Conservation (phyloP, 2,113 vertebrate species). For the Excalfactoria chinensis region DNA sequence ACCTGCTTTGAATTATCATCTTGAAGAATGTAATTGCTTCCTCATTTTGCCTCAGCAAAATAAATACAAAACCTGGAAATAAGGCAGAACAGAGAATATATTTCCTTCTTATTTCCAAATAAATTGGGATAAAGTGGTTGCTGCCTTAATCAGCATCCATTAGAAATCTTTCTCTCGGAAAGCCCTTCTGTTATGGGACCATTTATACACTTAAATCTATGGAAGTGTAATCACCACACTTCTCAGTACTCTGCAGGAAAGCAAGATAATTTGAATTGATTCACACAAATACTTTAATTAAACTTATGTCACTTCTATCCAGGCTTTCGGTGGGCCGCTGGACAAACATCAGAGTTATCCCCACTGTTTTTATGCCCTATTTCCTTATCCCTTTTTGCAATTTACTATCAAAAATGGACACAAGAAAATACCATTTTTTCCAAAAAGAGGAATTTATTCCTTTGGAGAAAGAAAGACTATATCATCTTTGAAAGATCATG, state of each 20-base stretch:
- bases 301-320: not conserved
- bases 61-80: not conserved
- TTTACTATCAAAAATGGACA: not conserved
- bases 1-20: constrained; percentile 3
- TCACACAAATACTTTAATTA: not conserved
- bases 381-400: not conserved
- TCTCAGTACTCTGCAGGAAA: not conserved
- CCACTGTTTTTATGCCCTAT: not conserved
- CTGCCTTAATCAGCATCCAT: not conserved
- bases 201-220: not conserved
- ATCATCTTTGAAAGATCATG: no score
- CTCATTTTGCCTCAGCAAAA: not conserved
- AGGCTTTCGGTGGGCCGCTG: not conserved
- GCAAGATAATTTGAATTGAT: not conserved
- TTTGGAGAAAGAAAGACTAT: no score
- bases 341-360: not conserved
- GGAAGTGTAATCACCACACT: not conserved
- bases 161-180: not conserved
- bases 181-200: not conserved
- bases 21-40: not conserved
- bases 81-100: not conserved
- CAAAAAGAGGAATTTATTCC: not conserved
- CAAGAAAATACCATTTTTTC: not conserved
- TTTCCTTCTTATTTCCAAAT: not conserved
- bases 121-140: not conserved